Evolutionary conservation across 2,797 vertebrate species (phyloP).

Genomic region (Urophycis tenuis): DNA sequence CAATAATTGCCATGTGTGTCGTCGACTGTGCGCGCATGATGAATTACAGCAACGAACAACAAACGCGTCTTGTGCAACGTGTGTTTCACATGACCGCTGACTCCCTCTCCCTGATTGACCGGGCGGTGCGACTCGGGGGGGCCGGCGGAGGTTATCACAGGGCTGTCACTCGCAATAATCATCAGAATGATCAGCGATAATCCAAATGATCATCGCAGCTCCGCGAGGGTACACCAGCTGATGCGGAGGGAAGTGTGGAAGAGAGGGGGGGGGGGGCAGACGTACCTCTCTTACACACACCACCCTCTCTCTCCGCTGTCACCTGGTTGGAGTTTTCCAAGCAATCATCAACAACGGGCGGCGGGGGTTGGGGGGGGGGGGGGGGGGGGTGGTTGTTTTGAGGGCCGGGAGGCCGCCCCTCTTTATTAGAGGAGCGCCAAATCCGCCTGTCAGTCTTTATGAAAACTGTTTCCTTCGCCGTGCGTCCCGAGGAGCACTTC

Average conservation of each 20-base stretch:
- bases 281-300: background rate
- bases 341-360: background rate
- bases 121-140: background rate
- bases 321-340: background rate
- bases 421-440: slow-evolving; percentile 26
- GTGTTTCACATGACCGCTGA: background rate
- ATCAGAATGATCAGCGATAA: background rate
- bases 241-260: background rate
- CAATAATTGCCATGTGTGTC: background rate
- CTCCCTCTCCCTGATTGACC: background rate
- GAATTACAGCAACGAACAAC: background rate
- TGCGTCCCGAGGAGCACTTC: slow-evolving; percentile 32
- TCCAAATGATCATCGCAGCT: background rate
- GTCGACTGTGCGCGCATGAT: background rate
- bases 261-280: background rate
- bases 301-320: background rate
- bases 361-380: too few species aligned
- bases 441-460: slow-evolving; percentile 41
- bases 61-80: too few species aligned
- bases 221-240: background rate
- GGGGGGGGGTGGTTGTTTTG: slow-evolving; percentile 52
- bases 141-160: background rate
- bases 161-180: background rate
- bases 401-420: slow-evolving; percentile 27
- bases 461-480: slow-evolving; percentile 33